Evolutionary conservation across 2,797 vertebrate genomes (phyloP).

Genomic region (Sebastes steindachneri): DNA sequence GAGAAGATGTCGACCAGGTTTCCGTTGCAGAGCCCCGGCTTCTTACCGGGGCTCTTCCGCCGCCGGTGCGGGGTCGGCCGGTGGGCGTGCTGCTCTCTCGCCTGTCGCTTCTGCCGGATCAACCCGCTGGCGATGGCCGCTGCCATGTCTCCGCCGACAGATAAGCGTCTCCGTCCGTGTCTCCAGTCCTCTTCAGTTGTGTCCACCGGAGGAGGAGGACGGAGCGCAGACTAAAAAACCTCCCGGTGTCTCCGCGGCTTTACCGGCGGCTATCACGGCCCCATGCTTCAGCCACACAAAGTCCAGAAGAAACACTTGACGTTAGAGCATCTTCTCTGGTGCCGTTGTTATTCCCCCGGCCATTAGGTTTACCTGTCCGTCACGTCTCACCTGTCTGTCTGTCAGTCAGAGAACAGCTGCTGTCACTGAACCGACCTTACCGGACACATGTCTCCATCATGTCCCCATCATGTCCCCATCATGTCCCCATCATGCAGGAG

Average conservation of each 20-base stretch:
- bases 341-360: slow-evolving; percentile 5
- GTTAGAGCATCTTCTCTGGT: slow-evolving; percentile 37
- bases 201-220: slow-evolving; percentile 65
- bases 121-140: slow-evolving; percentile 96
- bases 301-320: slow-evolving; percentile 37
- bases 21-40: slow-evolving; percentile 92
- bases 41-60: slow-evolving; percentile 94
- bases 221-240: slow-evolving; percentile 63
- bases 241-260: slow-evolving; percentile 39
- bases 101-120: slow-evolving; percentile 96
- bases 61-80: slow-evolving; percentile 90
- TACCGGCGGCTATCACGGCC: slow-evolving; percentile 56
- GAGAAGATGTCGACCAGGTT: slow-evolving; percentile 98
- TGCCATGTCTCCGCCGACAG: slow-evolving; percentile 87
- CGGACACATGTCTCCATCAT: too few relatives aligned
- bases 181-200: slow-evolving; percentile 59
- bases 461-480: too few relatives aligned
- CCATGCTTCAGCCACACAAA: slow-evolving; percentile 55
- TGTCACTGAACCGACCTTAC: slow-evolving; percentile 41
- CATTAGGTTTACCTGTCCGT: slow-evolving; percentile 71
- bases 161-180: slow-evolving; percentile 61
- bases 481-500: too few relatives aligned
- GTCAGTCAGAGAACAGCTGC: slow-evolving; percentile 44
- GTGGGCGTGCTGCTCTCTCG: slow-evolving; percentile 93
- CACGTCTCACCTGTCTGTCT: slow-evolving; percentile 67